phyloP scores from a whole-genome alignment of 2,888 invertebrate species.

The Barypeithes pellucidus region DNA sequence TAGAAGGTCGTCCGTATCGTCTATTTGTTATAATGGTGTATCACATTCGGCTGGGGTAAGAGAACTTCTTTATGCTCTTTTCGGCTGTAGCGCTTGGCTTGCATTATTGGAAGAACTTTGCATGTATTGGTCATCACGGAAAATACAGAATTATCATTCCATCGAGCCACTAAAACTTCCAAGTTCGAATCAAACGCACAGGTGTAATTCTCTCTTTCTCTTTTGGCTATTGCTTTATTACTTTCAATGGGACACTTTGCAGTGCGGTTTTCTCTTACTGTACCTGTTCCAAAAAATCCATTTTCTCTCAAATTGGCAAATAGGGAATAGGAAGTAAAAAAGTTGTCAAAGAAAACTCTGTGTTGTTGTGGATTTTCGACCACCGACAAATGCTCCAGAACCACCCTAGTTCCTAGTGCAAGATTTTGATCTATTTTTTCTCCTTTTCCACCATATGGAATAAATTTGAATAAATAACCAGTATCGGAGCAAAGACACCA shows the following conservation, averaged over 20 bases:
- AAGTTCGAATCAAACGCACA: slow-evolving; percentile 21
- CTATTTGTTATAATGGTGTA: too few relatives aligned
- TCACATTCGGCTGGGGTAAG: slow-evolving; percentile 8
- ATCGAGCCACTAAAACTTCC: slow-evolving; percentile 33
- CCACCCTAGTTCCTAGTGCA: slow-evolving; percentile 21
- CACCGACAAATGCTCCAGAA: slow-evolving; percentile 1
- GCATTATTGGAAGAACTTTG: slow-evolving; percentile 10
- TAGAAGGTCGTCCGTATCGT: slow-evolving; percentile 6
- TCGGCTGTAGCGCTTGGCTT: slow-evolving; percentile 18
- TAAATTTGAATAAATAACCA: slow-evolving; percentile 42
- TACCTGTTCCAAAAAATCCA: slow-evolving; percentile 33
- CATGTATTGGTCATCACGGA: slow-evolving; percentile 31
- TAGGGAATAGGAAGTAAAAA: slow-evolving; percentile 14
- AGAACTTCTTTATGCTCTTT: slow-evolving; percentile 13
- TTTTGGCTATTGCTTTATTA: slow-evolving; percentile 28
- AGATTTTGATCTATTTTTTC: slow-evolving; percentile 22
- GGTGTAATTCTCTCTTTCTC: slow-evolving; percentile 34
- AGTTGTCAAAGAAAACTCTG: slow-evolving; percentile 34
- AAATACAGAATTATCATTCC: slow-evolving; percentile 49
- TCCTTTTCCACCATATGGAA: slow-evolving; percentile 44
- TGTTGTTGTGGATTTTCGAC: slow-evolving; percentile 20
- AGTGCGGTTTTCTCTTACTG: slow-evolving; percentile 29
- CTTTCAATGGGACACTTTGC: slow-evolving; percentile 15
- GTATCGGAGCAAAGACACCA: slow-evolving; percentile 46
- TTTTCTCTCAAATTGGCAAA: slow-evolving; percentile 24